These are phyloP conservation scores for Syrrhaptes paradoxus DNA, from an alignment of 2,113 vertebrate genomes.

Conservation along the genomic window DNA sequence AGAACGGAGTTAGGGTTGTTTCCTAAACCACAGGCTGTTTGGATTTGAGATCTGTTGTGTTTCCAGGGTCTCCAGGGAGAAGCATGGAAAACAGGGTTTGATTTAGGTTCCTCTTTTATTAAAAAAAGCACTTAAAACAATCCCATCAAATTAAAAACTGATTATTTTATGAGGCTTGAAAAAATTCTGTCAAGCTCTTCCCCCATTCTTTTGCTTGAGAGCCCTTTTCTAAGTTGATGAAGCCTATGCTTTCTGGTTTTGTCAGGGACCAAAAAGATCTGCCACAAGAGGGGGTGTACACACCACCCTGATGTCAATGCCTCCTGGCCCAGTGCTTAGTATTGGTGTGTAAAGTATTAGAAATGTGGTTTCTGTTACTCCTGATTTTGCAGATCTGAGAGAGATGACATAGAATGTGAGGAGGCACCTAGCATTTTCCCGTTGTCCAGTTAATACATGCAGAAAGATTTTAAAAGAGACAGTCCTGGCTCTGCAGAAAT, in stretches of 20 bases:
- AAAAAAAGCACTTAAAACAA: background rate
- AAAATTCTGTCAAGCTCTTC: background rate
- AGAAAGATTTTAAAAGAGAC: background rate
- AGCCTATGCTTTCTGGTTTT: background rate
- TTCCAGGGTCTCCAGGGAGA: background rate
- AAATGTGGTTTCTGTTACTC: background rate
- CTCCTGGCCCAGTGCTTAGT: background rate
- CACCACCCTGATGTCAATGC: background rate
- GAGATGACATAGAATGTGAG: background rate
- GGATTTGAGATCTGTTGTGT: background rate
- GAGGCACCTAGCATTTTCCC: background rate
- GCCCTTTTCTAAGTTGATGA: background rate
- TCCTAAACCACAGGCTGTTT: background rate
- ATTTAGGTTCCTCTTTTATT: background rate
- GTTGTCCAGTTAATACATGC: background rate
- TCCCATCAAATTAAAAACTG: background rate
- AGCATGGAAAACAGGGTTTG: background rate
- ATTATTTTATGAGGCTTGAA: background rate
- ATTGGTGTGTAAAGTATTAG: background rate
- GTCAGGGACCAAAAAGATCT: background rate
- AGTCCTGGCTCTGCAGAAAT: background rate
- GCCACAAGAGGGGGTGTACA: slow-evolving; percentile 30
- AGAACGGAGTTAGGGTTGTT: background rate
- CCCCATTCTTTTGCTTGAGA: background rate
- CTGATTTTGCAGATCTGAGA: background rate